Conservation (phyloP, 2,113 vertebrate genomes). For the Anthoscopus minutus region DNA sequence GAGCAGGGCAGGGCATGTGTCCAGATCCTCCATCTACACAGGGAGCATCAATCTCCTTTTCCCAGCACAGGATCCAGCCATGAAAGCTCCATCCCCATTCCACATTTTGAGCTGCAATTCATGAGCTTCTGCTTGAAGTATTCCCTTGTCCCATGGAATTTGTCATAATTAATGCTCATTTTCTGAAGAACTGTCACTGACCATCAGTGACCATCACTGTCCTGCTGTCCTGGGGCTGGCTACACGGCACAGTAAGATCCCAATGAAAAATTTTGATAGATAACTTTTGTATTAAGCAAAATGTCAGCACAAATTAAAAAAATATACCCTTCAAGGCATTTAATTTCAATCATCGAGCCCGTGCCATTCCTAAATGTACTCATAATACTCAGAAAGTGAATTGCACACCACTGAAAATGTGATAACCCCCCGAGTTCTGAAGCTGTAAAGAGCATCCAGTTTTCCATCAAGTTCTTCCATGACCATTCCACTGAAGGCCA, state of each 20-base stretch:
- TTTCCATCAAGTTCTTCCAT: neutral
- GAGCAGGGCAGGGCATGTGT: neutral
- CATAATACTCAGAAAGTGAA: neutral
- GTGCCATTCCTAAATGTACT: neutral
- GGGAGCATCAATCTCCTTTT: neutral
- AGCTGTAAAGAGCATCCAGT: neutral
- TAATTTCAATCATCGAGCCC: neutral
- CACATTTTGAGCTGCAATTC: accelerated
- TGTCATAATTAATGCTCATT: neutral
- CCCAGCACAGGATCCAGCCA: neutral
- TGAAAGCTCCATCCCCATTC: neutral
- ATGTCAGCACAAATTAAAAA: neutral
- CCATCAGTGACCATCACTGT: neutral
- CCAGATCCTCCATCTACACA: accelerated
- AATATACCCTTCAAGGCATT: neutral
- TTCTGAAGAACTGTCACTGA: neutral
- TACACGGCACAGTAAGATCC: neutral
- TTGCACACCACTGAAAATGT: neutral
- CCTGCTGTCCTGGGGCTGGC: neutral
- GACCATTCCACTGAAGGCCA: neutral
- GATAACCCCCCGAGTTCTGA: neutral
- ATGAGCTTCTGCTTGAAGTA: neutral
- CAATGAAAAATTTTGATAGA: neutral
- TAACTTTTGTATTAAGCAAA: neutral
- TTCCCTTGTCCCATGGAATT: neutral